phyloP scores from a whole-genome alignment of 2,888 invertebrate genomes.

The Philopedon plagiatum region DNA sequence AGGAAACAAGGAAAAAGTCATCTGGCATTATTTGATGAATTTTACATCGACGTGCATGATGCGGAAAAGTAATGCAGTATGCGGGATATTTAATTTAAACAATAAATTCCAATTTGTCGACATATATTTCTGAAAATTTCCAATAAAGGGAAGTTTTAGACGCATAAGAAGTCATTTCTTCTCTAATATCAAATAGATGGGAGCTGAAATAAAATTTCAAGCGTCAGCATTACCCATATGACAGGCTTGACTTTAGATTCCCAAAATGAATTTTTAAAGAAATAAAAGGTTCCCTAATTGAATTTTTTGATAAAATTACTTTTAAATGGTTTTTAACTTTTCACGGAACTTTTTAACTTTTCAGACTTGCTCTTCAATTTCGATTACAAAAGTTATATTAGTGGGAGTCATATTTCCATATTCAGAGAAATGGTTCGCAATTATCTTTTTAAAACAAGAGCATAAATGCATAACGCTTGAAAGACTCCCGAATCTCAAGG shows the following conservation, averaged over 20 bases:
- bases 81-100: slow-evolving; percentile 36
- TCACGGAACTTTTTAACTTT: not conserved
- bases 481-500: no score
- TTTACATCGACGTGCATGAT: not conserved
- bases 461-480: no score
- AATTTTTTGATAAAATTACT: not conserved
- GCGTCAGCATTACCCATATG: slow-evolving; percentile 36
- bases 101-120: slow-evolving; percentile 33
- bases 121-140: slow-evolving; percentile 41
- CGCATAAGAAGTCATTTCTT: slow-evolving; percentile 37
- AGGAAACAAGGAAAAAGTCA: slow-evolving; percentile 1
- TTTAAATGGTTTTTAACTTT: not conserved
- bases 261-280: slow-evolving; percentile 23
- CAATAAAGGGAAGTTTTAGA: slow-evolving; percentile 36
- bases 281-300: slow-evolving; percentile 23
- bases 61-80: slow-evolving; percentile 12
- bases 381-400: no score
- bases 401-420: no score
- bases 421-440: no score
- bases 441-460: no score
- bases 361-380: not conserved
- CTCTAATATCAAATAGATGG: slow-evolving; percentile 38
- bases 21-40: slow-evolving; percentile 1
- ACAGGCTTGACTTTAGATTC: slow-evolving; percentile 19
- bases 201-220: slow-evolving; percentile 35